phyloP scores from a whole-genome alignment of 2,888 invertebrate genomes.

The Anthoptus insignis region DNA sequence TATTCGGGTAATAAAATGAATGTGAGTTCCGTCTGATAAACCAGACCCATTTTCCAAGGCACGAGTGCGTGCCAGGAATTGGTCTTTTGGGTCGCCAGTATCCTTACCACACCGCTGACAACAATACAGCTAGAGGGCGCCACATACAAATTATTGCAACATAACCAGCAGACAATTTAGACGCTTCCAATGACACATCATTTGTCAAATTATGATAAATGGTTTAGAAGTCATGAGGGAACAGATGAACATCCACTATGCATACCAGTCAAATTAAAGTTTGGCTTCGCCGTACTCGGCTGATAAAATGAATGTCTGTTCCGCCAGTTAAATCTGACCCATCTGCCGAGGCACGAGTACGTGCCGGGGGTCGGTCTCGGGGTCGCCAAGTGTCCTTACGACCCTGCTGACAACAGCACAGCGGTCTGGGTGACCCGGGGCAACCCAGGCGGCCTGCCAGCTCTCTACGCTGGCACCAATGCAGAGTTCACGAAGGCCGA shows the following conservation, averaged over 20 bases:
- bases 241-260: too few relatives aligned
- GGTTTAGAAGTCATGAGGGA: too few relatives aligned
- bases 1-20: slow-evolving; percentile 89
- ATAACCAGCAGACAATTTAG: too few relatives aligned
- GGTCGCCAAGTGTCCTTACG: slow-evolving; percentile 91
- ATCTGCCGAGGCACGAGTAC: slow-evolving; percentile 86
- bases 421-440: slow-evolving; percentile 91
- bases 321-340: slow-evolving; percentile 84
- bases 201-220: too few relatives aligned
- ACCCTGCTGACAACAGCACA: slow-evolving; percentile 91
- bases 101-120: slow-evolving; percentile 91
- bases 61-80: slow-evolving; percentile 88
- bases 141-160: too few relatives aligned
- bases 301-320: slow-evolving; percentile 28
- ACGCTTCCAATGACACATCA: too few relatives aligned
- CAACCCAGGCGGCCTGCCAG: slow-evolving; percentile 89
- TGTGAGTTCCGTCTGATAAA: slow-evolving; percentile 86
- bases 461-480: slow-evolving; percentile 91
- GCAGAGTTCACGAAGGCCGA: slow-evolving; percentile 91
- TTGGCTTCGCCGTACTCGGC: too few relatives aligned
- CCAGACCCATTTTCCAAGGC: slow-evolving; percentile 85
- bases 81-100: slow-evolving; percentile 91
- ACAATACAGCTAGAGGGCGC: slow-evolving; percentile 93
- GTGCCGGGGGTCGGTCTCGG: slow-evolving; percentile 90
- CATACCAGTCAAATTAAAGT: too few relatives aligned